Conservation (phyloP, 2,113 vertebrate species). For the Oryzias celebensis region DNA sequence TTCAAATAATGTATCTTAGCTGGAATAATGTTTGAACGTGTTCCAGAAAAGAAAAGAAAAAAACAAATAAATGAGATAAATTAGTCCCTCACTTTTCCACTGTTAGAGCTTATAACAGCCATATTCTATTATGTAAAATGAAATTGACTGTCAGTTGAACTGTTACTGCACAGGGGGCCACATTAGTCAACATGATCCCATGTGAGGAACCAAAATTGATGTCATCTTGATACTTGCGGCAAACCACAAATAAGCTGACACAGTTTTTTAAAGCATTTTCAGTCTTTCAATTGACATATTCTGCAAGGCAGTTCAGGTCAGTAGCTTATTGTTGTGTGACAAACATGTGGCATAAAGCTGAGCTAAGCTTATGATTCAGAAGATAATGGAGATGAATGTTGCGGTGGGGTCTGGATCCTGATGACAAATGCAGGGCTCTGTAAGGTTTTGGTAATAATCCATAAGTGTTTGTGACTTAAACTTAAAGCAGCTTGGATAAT, state of each 20-base stretch:
- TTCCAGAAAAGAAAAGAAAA: no score
- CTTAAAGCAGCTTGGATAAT: conserved; percentile 55
- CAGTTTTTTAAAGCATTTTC: conserved; percentile 59
- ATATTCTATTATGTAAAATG: conserved; percentile 17
- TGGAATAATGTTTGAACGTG: no score
- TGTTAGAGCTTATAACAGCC: conserved; percentile 15
- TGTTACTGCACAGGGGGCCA: conserved; percentile 33
- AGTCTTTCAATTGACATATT: conserved; percentile 54
- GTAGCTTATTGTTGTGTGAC: conserved; percentile 58
- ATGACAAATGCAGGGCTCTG: conserved; percentile 59
- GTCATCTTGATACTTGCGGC: conserved; percentile 60
- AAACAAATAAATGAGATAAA: no score
- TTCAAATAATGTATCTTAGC: no score
- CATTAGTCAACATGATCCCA: conserved; percentile 50
- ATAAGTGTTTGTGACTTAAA: conserved; percentile 66
- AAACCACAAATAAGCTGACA: conserved; percentile 72
- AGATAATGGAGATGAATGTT: conserved; percentile 64
- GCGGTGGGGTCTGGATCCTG: conserved; percentile 65
- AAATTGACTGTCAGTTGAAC: conserved; percentile 53
- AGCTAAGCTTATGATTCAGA: conserved; percentile 55
- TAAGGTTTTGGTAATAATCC: conserved; percentile 64
- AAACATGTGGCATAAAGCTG: conserved; percentile 80
- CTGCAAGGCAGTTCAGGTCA: conserved; percentile 54
- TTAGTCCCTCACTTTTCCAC: not conserved
- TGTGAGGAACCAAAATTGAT: conserved; percentile 59